Conservation (phyloP, 2,113 vertebrate genomes). For the Apteryx mantelli region DNA sequence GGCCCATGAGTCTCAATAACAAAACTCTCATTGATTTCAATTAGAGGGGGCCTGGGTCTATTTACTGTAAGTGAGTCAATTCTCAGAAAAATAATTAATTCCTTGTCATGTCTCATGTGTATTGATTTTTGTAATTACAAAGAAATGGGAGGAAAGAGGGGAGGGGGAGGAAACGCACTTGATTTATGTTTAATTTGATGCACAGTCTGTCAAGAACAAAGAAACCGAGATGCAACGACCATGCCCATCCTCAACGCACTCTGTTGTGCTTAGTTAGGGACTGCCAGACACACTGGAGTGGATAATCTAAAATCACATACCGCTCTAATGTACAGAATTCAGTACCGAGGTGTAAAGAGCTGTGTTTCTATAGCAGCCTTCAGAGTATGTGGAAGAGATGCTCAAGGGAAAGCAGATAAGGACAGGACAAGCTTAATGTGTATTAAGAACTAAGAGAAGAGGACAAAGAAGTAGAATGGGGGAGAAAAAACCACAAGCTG, state of each 20-base stretch:
- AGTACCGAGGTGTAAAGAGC: background rate
- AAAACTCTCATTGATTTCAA: constrained; percentile 5
- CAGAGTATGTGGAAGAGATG: background rate
- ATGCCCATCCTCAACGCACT: background rate
- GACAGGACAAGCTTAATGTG: background rate
- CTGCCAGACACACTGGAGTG: background rate
- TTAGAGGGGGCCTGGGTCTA: background rate
- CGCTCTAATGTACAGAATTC: background rate
- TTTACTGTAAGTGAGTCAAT: constrained; percentile 38
- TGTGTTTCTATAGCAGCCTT: background rate
- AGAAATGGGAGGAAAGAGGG: background rate
- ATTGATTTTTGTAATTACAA: constrained; percentile 62
- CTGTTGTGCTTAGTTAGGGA: background rate
- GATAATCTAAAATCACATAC: background rate
- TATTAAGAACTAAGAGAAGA: background rate
- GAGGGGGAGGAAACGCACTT: constrained; percentile 1
- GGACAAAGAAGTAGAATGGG: background rate
- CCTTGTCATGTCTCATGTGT: constrained; percentile 38
- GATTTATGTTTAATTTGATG: background rate
- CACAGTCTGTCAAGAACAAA: constrained; percentile 16
- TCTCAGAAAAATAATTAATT: constrained; percentile 58
- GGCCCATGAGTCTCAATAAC: background rate
- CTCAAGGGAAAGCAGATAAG: constrained; percentile 13
- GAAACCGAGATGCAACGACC: background rate
- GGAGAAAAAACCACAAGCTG: background rate